Base-by-base conservation (phyloP, 1,140 invertebrate genomes). In the Notospermus geniculatus region DNA sequence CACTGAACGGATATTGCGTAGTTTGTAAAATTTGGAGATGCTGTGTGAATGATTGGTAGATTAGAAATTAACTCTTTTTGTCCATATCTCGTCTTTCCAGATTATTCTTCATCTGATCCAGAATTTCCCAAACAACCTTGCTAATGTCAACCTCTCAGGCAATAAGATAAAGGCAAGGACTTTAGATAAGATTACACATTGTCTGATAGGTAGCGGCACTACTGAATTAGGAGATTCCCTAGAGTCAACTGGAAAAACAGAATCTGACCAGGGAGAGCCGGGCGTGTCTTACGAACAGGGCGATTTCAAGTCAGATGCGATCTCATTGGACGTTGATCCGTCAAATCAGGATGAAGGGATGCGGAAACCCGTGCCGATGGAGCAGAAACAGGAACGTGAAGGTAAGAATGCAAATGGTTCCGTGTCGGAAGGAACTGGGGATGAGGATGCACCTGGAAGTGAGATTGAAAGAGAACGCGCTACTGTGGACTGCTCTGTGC, bases 71-170 rank as follows among this genome's bases (percentile, higher is more conserved):
- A n/a, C n/a, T n/a, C n/a, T n/a, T n/a, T n/a, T n/a, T n/a, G n/a
- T n/a, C n/a, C n/a, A n/a, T n/a, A n/a, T n/a, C n/a, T n/a, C n/a
- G n/a, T 52, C 2, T 17, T 60, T 62, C 17, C 60, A 62, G 60
- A 17, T 62, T 0, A 28, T 62, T 22, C 29, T 62, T 11, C 23
- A 62, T 22, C 36, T 58, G 23, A 46, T 46, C 2, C 32, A 50
- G 30, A 57, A 58, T 36, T 62, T 41, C 43, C 60, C 54, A 29
- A 39, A 45, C 5, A 25, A 25, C 23, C 13, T 62, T 36, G 41
- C 59, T n/a, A 23, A 57, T 25, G 1, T 62, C 2, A 45, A 28
- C 29, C 60, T 62, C 7, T 15, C 25, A n/a, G 55, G 41, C 0
- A 62, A 62, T 19, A 22, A 41, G 1, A 62, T 62, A n/a, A 59